Conservation (phyloP, 2,888 invertebrate genomes). For the Sinodicranocentrus sp. region DNA sequence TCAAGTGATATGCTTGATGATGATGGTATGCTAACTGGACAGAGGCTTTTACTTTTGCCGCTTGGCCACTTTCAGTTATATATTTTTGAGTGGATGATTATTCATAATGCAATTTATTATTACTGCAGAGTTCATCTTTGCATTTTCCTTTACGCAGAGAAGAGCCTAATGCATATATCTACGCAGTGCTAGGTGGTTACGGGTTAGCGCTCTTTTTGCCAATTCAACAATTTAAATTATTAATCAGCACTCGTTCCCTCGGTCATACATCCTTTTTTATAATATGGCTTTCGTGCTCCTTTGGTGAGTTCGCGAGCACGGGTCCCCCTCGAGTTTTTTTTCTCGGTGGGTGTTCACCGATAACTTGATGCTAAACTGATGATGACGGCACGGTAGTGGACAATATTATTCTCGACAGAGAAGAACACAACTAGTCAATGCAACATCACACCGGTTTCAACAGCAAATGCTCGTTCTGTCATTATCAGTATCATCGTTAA, state of each 20-base stretch:
- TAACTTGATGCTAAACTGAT: constrained; percentile 57
- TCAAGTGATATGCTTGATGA: too few relatives aligned
- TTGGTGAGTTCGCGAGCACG: not conserved
- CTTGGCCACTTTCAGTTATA: not conserved
- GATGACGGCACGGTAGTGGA: constrained; percentile 8
- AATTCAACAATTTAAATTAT: constrained; percentile 60
- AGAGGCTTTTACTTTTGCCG: constrained; percentile 6
- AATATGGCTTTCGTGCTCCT: not conserved
- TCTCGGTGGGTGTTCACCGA: constrained; percentile 66
- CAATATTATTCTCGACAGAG: not conserved
- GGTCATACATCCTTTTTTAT: not conserved
- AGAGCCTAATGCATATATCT: not conserved
- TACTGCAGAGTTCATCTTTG: constrained; percentile 32
- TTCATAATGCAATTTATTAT: constrained; percentile 60
- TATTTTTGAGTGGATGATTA: constrained; percentile 19
- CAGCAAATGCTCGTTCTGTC: not conserved
- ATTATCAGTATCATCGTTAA: constrained; percentile 23
- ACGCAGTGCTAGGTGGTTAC: not conserved
- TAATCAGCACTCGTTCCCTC: constrained; percentile 47
- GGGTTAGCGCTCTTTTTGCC: constrained; percentile 24
- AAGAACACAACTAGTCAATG: not conserved
- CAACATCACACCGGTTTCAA: not conserved
- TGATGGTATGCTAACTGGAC: constrained; percentile 33
- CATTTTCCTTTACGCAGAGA: constrained; percentile 11
- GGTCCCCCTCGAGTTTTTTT: too few relatives aligned